phyloP scores from a whole-genome alignment of 1,140 invertebrate genomes.

The Nasonia giraulti region DNA sequence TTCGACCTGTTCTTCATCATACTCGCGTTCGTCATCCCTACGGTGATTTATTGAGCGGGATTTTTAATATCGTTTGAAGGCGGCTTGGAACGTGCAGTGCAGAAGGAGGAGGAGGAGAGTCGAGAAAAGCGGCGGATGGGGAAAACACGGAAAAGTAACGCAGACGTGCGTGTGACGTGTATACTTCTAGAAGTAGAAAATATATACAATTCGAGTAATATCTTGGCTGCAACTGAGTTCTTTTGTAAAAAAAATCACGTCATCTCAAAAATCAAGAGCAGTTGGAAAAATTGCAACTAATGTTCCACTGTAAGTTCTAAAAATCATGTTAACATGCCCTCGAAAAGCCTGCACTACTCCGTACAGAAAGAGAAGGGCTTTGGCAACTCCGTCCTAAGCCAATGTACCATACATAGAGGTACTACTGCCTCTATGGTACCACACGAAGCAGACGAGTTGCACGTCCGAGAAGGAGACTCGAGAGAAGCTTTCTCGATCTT shows the following conservation, averaged over 20 bases:
- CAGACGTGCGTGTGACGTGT: neutral
- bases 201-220: too few species aligned
- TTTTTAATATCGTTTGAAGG: slow-evolving; percentile 36
- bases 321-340: too few species aligned
- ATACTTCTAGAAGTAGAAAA: too few species aligned
- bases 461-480: neutral
- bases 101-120: neutral
- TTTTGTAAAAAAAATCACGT: too few species aligned
- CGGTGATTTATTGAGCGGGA: slow-evolving; percentile 29
- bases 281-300: too few species aligned
- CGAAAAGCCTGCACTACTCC: neutral
- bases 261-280: too few species aligned
- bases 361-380: neutral
- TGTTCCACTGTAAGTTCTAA: too few species aligned
- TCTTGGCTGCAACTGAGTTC: too few species aligned
- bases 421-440: neutral
- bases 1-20: slow-evolving; percentile 9
- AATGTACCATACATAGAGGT: neutral
- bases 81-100: too few species aligned
- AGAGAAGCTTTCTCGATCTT: slow-evolving; percentile 6
- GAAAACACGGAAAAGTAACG: neutral
- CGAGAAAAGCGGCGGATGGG: neutral
- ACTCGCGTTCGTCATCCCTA: slow-evolving; percentile 15
- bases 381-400: neutral
- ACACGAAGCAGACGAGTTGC: neutral